Conservation (phyloP, 1,140 invertebrate species). For the Tetramorium simillimum region DNA sequence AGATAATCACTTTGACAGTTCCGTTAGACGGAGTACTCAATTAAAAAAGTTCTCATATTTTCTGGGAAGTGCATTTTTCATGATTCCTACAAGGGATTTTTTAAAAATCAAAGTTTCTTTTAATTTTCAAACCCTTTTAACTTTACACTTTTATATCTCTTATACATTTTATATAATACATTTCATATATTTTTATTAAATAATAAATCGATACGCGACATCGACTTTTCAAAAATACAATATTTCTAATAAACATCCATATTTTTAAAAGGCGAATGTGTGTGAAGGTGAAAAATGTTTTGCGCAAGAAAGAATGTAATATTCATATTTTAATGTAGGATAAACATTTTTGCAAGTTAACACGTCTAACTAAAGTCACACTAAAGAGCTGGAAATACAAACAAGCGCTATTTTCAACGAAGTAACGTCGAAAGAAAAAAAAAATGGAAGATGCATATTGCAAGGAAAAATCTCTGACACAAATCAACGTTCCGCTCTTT, state of each 20-base stretch:
- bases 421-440: background rate
- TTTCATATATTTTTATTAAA: background rate
- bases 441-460: background rate
- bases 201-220: background rate
- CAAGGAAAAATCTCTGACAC: background rate
- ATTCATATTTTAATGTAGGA: conserved; percentile 1
- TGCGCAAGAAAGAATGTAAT: background rate
- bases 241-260: background rate
- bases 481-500: background rate
- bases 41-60: background rate
- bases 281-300: background rate
- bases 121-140: background rate
- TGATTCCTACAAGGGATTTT: background rate
- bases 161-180: too few species aligned
- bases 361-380: background rate
- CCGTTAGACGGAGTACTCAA: background rate
- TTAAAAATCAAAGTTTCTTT: background rate
- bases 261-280: background rate
- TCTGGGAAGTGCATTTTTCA: background rate
- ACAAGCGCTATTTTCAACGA: background rate
- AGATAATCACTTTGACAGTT: background rate
- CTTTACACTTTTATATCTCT: background rate
- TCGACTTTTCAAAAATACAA: background rate
- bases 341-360: conserved; percentile 1
- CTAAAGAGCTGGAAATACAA: background rate